phyloP scores from a whole-genome alignment of 2,113 vertebrate species.

The Centropus bengalensis region DNA sequence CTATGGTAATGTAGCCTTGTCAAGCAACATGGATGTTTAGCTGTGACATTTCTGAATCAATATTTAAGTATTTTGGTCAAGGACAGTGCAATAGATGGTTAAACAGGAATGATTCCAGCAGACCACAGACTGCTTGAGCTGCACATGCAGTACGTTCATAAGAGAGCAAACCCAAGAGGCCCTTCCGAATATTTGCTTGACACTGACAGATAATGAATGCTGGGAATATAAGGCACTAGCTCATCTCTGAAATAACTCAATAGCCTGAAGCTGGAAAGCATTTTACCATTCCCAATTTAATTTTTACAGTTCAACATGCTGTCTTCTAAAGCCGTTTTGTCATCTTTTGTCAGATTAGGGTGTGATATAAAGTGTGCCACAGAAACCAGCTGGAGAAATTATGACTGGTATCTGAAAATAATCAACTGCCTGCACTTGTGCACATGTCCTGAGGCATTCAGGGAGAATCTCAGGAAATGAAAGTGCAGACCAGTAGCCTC shows the following conservation, averaged over 20 bases:
- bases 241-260: background rate
- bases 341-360: background rate
- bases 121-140: background rate
- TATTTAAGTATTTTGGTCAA: background rate
- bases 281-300: background rate
- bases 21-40: rapidly evolving
- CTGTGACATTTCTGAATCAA: background rate
- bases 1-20: background rate
- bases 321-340: background rate
- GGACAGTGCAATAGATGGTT: background rate
- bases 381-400: background rate
- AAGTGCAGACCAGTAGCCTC: background rate
- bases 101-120: background rate
- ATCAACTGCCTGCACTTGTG: background rate
- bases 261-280: background rate
- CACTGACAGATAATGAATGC: background rate
- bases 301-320: background rate
- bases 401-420: background rate
- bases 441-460: background rate
- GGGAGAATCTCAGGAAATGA: background rate
- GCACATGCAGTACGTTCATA: background rate
- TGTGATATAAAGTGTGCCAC: background rate
- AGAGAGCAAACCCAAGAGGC: background rate
- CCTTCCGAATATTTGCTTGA: background rate
- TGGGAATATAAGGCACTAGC: background rate